A percentile compares a stretch with the other conserved stretches of the same genome.
Evolutionary conservation across 2,797 vertebrate genomes (phyloP).

Genomic region (Antrozous pallidus): DNA sequence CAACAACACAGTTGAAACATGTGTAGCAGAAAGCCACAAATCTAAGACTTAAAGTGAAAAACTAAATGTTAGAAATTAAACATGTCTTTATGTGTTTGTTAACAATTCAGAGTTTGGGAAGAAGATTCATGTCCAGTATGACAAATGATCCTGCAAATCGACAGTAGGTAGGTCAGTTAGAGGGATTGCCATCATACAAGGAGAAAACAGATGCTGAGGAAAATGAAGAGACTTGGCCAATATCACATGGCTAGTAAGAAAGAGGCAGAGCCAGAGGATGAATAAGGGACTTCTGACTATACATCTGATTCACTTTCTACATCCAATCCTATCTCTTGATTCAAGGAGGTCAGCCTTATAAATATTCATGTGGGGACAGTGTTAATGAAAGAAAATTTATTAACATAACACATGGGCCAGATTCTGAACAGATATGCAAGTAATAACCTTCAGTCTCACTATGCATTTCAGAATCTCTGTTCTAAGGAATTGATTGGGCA

Average conservation of each 20-base stretch:
- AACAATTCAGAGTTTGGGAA: not conserved
- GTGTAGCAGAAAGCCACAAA: not conserved
- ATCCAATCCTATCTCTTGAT: not conserved
- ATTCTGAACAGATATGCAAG: constrained; percentile 43
- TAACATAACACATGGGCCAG: constrained; percentile 57
- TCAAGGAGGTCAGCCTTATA: constrained; percentile 55
- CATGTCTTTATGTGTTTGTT: not conserved
- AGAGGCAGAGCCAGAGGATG: not conserved
- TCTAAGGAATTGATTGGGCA: constrained; percentile 28
- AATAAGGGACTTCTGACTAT: not conserved
- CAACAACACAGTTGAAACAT: not conserved
- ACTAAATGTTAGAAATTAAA: not conserved
- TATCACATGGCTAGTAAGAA: too few relatives aligned
- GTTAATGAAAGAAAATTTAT: constrained; percentile 67
- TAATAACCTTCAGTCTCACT: constrained; percentile 56
- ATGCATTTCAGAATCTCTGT: constrained; percentile 52
- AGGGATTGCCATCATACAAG: not conserved
- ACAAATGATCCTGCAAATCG: not conserved
- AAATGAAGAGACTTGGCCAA: not conserved
- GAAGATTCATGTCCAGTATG: not conserved
- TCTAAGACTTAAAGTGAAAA: constrained; percentile 32
- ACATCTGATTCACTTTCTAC: not conserved
- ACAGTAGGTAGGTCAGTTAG: not conserved
- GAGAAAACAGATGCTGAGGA: not conserved
- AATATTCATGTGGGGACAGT: constrained; percentile 40